These are phyloP conservation scores for Crypturellus undulatus DNA, from an alignment of 2,113 vertebrate genomes.

Conservation along the genomic window DNA sequence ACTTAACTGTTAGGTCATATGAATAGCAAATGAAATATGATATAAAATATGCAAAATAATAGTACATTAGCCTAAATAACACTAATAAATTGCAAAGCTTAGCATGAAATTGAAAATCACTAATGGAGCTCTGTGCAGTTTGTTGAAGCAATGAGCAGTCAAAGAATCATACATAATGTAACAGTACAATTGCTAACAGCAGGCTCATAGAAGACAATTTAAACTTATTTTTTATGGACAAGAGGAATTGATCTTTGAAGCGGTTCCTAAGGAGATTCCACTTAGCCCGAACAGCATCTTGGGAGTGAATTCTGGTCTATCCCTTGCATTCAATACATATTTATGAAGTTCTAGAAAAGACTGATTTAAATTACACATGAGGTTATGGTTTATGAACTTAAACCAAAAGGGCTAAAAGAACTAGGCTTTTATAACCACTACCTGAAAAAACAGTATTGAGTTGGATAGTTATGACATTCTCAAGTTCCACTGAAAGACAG, in stretches of 20 bases:
- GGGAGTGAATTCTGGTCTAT: slow-evolving; percentile 66
- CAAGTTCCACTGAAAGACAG: neutral
- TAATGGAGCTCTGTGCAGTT: slow-evolving; percentile 76
- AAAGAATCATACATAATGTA: slow-evolving; percentile 82
- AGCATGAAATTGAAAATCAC: slow-evolving; percentile 82
- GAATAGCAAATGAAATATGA: slow-evolving; percentile 71
- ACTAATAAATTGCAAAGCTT: slow-evolving; percentile 84
- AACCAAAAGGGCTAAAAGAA: slow-evolving; percentile 33
- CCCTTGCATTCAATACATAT: slow-evolving; percentile 61
- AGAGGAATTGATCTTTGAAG: slow-evolving; percentile 77
- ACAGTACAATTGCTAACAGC: slow-evolving; percentile 75
- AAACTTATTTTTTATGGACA: slow-evolving; percentile 77
- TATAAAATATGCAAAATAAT: slow-evolving; percentile 85
- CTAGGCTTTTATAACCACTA: neutral
- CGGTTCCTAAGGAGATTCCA: slow-evolving; percentile 73
- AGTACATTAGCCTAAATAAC: slow-evolving; percentile 80
- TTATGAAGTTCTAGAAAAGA: slow-evolving; percentile 63
- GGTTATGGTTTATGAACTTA: slow-evolving; percentile 23
- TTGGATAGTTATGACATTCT: neutral
- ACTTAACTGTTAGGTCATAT: slow-evolving; percentile 67
- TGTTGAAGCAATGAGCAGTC: slow-evolving; percentile 72
- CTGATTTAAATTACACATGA: slow-evolving; percentile 63
- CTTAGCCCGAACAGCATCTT: slow-evolving; percentile 75
- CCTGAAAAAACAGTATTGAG: neutral
- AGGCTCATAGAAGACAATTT: slow-evolving; percentile 69